Percentiles rank a stretch among this genome's conserved stretches.
phyloP scores from a whole-genome alignment of 2,888 invertebrate species.

The Macaria notata region DNA sequence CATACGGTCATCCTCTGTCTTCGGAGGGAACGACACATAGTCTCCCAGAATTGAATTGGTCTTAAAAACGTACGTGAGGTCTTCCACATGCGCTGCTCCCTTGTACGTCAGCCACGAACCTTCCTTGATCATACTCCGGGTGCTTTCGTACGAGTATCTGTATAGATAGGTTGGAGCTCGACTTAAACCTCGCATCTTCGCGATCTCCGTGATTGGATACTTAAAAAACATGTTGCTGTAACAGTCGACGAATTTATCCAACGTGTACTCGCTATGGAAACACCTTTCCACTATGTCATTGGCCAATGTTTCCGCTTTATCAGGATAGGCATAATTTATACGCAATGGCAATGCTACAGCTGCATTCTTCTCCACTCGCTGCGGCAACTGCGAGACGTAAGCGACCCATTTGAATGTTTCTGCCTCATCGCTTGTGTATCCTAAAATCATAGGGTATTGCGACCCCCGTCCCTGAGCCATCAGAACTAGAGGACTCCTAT shows the following conservation, averaged over 20 bases:
- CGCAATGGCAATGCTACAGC: constrained; percentile 15
- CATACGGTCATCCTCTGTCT: constrained; percentile 34
- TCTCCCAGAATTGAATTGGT: constrained; percentile 24
- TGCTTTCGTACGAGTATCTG: constrained; percentile 65
- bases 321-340: neutral
- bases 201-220: constrained; percentile 30
- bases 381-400: constrained; percentile 21
- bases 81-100: constrained; percentile 66
- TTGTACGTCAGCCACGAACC: constrained; percentile 39
- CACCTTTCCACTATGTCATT: constrained; percentile 22
- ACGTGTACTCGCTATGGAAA: constrained; percentile 26
- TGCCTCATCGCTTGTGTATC: constrained; percentile 23
- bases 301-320: neutral
- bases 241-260: constrained; percentile 28
- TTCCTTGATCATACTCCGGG: constrained; percentile 59
- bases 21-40: constrained; percentile 24
- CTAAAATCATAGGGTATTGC: constrained; percentile 33
- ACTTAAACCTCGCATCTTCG: constrained; percentile 18
- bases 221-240: constrained; percentile 30
- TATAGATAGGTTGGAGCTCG: constrained; percentile 64
- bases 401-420: constrained; percentile 27
- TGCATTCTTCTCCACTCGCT: constrained; percentile 20
- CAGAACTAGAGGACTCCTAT: constrained; percentile 35
- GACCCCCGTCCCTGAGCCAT: constrained; percentile 32
- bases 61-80: constrained; percentile 63